Conservation (phyloP, 92 coral and sea anemone genomes). For the Porites divaricata region DNA sequence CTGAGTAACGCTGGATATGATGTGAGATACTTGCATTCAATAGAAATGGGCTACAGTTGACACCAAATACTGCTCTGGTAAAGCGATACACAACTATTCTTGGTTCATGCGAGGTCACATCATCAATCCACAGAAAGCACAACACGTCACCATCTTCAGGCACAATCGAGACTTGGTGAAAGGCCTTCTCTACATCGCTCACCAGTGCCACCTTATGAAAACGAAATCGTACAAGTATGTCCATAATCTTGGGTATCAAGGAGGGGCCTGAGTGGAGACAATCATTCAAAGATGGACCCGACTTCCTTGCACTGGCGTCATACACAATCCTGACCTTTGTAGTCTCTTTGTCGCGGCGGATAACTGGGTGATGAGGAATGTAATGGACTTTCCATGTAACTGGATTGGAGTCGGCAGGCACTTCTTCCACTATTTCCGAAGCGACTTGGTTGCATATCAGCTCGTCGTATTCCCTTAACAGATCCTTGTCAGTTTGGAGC, state of each 20-base stretch:
- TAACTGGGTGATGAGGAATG: slow-evolving; percentile 63
- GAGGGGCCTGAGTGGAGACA: slow-evolving; percentile 10
- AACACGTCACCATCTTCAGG: slow-evolving; percentile 15
- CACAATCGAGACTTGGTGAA: background rate
- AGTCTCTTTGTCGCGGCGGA: slow-evolving; percentile 42
- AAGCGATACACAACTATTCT: slow-evolving; percentile 22
- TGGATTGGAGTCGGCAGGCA: background rate
- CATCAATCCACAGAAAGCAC: slow-evolving; percentile 42
- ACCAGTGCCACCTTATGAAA: background rate
- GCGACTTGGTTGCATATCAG: slow-evolving; percentile 21
- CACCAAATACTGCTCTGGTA: slow-evolving; percentile 37
- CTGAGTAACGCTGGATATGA: slow-evolving; percentile 35
- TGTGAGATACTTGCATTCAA: slow-evolving; percentile 43
- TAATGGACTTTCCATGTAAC: background rate
- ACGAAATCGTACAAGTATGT: slow-evolving; percentile 11
- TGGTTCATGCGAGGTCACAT: background rate
- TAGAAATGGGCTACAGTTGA: slow-evolving; percentile 53
- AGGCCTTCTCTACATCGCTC: slow-evolving; percentile 5
- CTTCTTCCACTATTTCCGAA: slow-evolving; percentile 41
- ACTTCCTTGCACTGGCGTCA: slow-evolving; percentile 47
- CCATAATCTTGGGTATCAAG: background rate
- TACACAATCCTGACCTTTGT: slow-evolving; percentile 61
- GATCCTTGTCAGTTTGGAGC: slow-evolving; percentile 49
- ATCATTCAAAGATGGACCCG: slow-evolving; percentile 29
- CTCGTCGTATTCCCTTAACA: slow-evolving; percentile 38